phyloP scores from a whole-genome alignment of 92 coral and sea anemone species.

The Parazoanthus darwini region DNA sequence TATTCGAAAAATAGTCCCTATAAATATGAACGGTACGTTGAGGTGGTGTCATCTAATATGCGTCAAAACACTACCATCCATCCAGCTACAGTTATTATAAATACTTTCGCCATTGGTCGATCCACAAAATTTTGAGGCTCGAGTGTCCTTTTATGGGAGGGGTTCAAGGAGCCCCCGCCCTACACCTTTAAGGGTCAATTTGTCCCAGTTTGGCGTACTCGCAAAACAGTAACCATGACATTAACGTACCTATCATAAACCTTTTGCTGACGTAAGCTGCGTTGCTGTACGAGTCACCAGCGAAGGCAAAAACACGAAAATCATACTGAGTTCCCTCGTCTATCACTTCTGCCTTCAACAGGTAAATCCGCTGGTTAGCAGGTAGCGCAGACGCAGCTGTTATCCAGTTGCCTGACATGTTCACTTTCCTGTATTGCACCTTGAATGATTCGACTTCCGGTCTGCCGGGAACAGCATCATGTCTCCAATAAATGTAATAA shows the following conservation, averaged over 20 bases:
- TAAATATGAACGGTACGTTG: too few relatives aligned
- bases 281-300: slow-evolving; percentile 68
- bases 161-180: too few relatives aligned
- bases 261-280: slow-evolving; percentile 82
- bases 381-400: slow-evolving; percentile 57
- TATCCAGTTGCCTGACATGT: slow-evolving; percentile 70
- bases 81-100: too few relatives aligned
- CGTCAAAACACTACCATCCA: too few relatives aligned
- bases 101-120: too few relatives aligned
- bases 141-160: too few relatives aligned
- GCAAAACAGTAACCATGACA: not conserved
- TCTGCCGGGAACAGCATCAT: slow-evolving; percentile 83
- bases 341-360: slow-evolving; percentile 61
- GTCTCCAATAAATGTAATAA: slow-evolving; percentile 74
- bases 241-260: slow-evolving; percentile 68
- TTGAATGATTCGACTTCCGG: slow-evolving; percentile 77
- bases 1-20: too few relatives aligned
- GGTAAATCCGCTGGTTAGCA: slow-evolving; percentile 54
- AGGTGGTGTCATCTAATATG: too few relatives aligned
- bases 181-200: too few relatives aligned
- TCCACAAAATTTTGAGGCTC: too few relatives aligned
- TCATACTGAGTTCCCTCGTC: slow-evolving; percentile 69
- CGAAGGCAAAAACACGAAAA: slow-evolving; percentile 88
- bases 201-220: too few relatives aligned
- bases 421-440: slow-evolving; percentile 75